phyloP scores from a whole-genome alignment of 1,140 invertebrate species.

The Nephila pilipes region DNA sequence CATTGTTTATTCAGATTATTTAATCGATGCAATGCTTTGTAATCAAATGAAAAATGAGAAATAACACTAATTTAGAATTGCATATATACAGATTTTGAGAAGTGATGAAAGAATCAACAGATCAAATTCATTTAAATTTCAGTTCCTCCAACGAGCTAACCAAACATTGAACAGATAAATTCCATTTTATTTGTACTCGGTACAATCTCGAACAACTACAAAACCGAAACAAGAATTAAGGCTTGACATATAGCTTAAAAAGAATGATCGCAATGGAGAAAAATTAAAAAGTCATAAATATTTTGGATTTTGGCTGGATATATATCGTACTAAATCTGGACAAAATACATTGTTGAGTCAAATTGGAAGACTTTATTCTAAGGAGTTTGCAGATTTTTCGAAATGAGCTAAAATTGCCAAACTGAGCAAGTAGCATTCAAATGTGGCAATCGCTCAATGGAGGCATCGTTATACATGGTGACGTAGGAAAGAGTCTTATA shows the following conservation, averaged over 20 bases:
- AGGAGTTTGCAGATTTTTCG: too few relatives aligned
- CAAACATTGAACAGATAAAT: conserved; percentile 57
- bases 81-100: not conserved
- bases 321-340: too few relatives aligned
- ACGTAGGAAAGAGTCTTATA: too few relatives aligned
- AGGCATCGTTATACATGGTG: too few relatives aligned
- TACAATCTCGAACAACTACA: conserved; percentile 42
- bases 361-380: not conserved
- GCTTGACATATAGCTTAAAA: not conserved
- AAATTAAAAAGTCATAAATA: not conserved
- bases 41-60: conserved; percentile 15
- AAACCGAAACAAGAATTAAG: conserved; percentile 39
- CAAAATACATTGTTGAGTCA: too few relatives aligned
- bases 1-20: conserved; percentile 41
- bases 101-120: not conserved
- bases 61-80: not conserved
- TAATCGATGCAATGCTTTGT: not conserved
- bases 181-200: conserved; percentile 64
- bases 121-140: conserved; percentile 30
- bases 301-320: too few relatives aligned
- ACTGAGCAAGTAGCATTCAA: too few relatives aligned
- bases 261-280: not conserved
- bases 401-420: too few relatives aligned
- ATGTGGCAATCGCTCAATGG: too few relatives aligned
- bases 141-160: conserved; percentile 23